phyloP scores from a whole-genome alignment of 2,888 invertebrate genomes.

The Apodemia hepburni region DNA sequence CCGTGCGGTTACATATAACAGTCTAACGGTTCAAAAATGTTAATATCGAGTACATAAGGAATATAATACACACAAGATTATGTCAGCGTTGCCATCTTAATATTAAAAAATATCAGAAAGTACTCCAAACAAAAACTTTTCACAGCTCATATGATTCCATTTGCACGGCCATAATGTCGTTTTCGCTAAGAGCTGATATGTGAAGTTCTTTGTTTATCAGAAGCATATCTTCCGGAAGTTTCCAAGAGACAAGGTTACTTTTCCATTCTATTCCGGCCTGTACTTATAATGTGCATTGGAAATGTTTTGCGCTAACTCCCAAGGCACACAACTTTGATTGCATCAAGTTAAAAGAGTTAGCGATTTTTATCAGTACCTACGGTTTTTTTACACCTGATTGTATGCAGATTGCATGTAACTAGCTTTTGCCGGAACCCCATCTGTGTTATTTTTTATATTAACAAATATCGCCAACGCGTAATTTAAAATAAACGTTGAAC shows the following conservation, averaged over 20 bases:
- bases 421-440: too few relatives aligned
- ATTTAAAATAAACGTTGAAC: too few relatives aligned
- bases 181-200: constrained; percentile 27
- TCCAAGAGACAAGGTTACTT: constrained; percentile 31
- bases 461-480: too few relatives aligned
- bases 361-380: constrained; percentile 8
- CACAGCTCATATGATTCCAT: constrained; percentile 8
- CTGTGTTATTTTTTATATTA: too few relatives aligned
- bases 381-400: too few relatives aligned
- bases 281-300: constrained; percentile 45
- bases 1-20: background rate
- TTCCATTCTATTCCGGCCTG: constrained; percentile 29
- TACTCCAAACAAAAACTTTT: constrained; percentile 8
- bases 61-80: background rate
- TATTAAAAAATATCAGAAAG: constrained; percentile 3
- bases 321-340: constrained; percentile 37
- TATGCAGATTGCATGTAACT: too few relatives aligned
- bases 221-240: constrained; percentile 27
- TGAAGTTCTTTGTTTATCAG: constrained; percentile 37
- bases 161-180: constrained; percentile 17
- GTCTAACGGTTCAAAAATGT: background rate
- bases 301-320: constrained; percentile 36
- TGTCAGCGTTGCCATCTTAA: background rate
- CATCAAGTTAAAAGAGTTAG: constrained; percentile 24
- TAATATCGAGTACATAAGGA: background rate